phyloP scores from a whole-genome alignment of 2,113 vertebrate species.

The Alaudala cheleensis region DNA sequence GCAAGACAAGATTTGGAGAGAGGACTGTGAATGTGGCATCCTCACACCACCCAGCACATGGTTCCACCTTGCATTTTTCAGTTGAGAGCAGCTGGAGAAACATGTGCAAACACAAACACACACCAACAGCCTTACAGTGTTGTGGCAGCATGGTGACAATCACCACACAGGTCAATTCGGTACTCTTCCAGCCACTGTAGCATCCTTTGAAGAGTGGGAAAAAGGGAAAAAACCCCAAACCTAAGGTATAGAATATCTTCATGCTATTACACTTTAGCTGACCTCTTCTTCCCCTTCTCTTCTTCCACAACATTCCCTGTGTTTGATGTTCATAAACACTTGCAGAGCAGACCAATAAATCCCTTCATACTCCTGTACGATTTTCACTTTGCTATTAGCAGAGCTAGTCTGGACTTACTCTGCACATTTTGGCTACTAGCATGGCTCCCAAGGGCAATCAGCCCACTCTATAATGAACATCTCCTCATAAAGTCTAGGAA shows the following conservation, averaged over 20 bases:
- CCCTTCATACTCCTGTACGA: not conserved
- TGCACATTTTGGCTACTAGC: rapidly evolving
- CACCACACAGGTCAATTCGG: not conserved
- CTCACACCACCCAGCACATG: not conserved
- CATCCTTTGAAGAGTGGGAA: not conserved
- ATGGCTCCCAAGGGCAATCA: not conserved
- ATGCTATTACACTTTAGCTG: not conserved
- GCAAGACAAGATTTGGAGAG: not conserved
- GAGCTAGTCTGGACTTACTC: not conserved
- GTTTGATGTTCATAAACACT: not conserved
- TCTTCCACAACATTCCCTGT: not conserved
- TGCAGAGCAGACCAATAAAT: not conserved
- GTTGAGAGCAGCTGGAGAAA: not conserved
- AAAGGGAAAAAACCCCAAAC: not conserved
- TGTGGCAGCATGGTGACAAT: not conserved
- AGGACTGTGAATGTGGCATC: not conserved
- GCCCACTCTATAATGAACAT: not conserved
- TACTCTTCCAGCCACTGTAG: not conserved
- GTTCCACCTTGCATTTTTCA: not conserved
- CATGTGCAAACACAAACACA: rapidly evolving
- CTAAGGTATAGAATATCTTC: not conserved
- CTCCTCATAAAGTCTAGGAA: not conserved
- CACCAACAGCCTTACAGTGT: not conserved
- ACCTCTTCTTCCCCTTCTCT: not conserved
- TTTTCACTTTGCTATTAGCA: not conserved